Percentiles rank a stretch among this genome's conserved stretches.
Evolutionary conservation across 2,113 vertebrate genomes (phyloP).

Genomic region (Limanda limanda): DNA sequence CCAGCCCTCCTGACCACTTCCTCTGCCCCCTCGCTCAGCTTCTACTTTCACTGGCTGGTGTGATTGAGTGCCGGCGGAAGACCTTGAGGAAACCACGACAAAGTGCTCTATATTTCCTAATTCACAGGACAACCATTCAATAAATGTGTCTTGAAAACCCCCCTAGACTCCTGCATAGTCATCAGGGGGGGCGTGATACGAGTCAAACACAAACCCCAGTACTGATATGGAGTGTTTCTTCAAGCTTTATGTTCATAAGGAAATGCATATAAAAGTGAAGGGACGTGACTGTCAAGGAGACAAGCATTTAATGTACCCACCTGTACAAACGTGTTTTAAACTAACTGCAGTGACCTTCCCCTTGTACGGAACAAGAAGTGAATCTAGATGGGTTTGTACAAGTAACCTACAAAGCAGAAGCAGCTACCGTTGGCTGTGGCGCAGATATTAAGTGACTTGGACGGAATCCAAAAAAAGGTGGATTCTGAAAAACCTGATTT

Average conservation of each 20-base stretch:
- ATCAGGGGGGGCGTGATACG: background rate
- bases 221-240: no score
- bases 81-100: background rate
- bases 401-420: background rate
- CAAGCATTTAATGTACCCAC: background rate
- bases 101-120: background rate
- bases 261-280: no score
- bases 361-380: constrained; percentile 67
- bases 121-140: constrained; percentile 13
- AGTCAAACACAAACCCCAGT: background rate
- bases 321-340: background rate
- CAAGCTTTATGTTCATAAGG: no score
- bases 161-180: background rate
- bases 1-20: constrained; percentile 35
- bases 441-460: background rate
- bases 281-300: no score
- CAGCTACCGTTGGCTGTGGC: background rate
- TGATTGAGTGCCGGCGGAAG: background rate
- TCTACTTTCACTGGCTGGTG: constrained; percentile 64
- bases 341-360: background rate
- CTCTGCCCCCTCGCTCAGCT: constrained; percentile 47
- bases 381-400: background rate
- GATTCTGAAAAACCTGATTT: no score
- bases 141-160: background rate
- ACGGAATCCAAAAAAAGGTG: no score